Conservation (phyloP, 1,140 invertebrate genomes). For the Metopolophium dirhodum region DNA sequence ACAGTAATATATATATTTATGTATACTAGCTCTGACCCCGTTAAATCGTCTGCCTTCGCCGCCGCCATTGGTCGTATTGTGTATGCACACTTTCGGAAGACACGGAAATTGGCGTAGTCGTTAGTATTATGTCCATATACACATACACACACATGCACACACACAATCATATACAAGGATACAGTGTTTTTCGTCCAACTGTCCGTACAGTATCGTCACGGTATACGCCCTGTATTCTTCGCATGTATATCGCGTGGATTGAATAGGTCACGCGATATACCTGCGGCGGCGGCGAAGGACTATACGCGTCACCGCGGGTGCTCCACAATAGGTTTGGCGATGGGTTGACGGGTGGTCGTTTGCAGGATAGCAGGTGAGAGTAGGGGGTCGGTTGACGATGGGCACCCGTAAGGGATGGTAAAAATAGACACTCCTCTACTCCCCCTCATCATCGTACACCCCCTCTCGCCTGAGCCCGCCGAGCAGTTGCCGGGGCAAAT, state of each 20-base stretch:
- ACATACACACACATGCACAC: not conserved
- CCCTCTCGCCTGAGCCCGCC: not conserved
- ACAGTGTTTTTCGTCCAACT: not conserved
- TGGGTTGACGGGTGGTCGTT: not conserved
- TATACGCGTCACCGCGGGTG: slow-evolving; percentile 15
- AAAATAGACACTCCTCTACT: slow-evolving; percentile 21
- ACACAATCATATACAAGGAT: not conserved
- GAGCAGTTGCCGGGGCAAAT: slow-evolving; percentile 15
- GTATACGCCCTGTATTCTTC: not conserved
- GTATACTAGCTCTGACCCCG: not conserved
- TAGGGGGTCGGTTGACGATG: not conserved
- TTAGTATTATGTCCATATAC: not conserved
- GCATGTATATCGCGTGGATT: not conserved
- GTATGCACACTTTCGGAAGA: not conserved
- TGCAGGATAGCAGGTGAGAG: not conserved
- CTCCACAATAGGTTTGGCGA: not conserved
- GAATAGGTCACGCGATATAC: slow-evolving; percentile 50
- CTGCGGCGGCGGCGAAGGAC: not conserved
- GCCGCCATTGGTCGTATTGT: not conserved
- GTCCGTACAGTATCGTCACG: not conserved
- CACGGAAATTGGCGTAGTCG: slow-evolving; percentile 11
- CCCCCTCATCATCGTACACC: not conserved
- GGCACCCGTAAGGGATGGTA: not conserved
- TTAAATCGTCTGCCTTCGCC: not conserved
- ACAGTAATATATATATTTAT: not conserved